Evolutionary conservation across 2,888 invertebrate genomes (phyloP).

Genomic region (Baccha elongata): DNA sequence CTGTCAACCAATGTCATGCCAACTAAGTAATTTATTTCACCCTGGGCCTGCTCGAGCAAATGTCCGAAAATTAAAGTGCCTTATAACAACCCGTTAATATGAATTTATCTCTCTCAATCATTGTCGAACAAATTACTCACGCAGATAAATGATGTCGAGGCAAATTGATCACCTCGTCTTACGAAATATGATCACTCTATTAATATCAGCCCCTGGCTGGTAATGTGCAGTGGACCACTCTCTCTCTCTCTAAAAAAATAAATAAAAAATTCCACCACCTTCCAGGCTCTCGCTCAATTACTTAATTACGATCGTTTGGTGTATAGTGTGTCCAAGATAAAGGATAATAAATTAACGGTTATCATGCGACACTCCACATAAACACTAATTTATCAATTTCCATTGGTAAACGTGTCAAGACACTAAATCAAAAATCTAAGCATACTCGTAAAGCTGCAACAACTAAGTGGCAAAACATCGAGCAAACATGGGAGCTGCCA

Average conservation of each 20-base stretch:
- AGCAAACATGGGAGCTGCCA: slow-evolving; percentile 19
- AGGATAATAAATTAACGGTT: slow-evolving; percentile 71
- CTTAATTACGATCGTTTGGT: slow-evolving; percentile 64
- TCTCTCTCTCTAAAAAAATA: neutral
- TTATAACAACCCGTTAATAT: slow-evolving; percentile 44
- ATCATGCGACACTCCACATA: slow-evolving; percentile 64
- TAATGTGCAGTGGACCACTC: neutral
- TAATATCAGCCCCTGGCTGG: slow-evolving; percentile 23
- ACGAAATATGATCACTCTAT: slow-evolving; percentile 72
- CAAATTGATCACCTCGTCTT: slow-evolving; percentile 63
- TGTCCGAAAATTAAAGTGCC: slow-evolving; percentile 34
- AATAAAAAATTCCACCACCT: slow-evolving; percentile 41
- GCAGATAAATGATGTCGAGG: slow-evolving; percentile 62
- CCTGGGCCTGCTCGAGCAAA: neutral
- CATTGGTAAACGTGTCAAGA: slow-evolving; percentile 59
- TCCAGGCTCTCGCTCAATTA: slow-evolving; percentile 56
- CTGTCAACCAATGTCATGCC: slow-evolving; percentile 63
- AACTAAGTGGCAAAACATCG: neutral
- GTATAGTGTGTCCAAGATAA: slow-evolving; percentile 45
- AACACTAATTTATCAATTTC: slow-evolving; percentile 72
- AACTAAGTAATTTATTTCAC: slow-evolving; percentile 52
- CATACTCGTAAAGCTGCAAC: neutral
- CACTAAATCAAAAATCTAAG: slow-evolving; percentile 35
- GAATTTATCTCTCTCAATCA: slow-evolving; percentile 69
- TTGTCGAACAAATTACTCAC: slow-evolving; percentile 70